These are phyloP conservation scores for Oscheius myriophilus DNA, from an alignment of 2,888 invertebrate genomes.

Conservation along the genomic window DNA sequence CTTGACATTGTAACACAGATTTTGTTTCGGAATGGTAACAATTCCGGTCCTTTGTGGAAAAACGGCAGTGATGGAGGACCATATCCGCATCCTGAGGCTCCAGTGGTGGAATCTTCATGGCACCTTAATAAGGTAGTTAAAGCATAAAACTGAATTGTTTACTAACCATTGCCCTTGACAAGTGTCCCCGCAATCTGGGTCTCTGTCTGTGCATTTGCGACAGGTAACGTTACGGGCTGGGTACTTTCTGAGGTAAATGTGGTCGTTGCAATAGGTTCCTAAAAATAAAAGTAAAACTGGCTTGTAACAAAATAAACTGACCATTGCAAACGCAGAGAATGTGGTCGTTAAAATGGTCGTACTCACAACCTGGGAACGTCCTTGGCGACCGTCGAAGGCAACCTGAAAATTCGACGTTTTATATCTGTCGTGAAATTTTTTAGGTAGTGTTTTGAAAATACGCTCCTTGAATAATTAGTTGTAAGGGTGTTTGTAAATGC, in stretches of 20 bases:
- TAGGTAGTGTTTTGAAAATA: background rate
- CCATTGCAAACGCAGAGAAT: slow-evolving; percentile 67
- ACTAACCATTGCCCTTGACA: slow-evolving; percentile 63
- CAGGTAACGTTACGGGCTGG: slow-evolving; percentile 58
- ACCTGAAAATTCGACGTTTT: slow-evolving; percentile 40
- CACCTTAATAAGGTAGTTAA: slow-evolving; percentile 60
- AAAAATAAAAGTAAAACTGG: background rate
- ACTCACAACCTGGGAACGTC: slow-evolving; percentile 65
- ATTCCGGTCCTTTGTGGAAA: slow-evolving; percentile 63
- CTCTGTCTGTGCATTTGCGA: slow-evolving; percentile 60
- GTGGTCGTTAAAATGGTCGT: slow-evolving; percentile 64
- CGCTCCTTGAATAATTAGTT: no score
- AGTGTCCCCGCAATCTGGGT: slow-evolving; percentile 66
- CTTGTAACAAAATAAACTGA: slow-evolving; percentile 12
- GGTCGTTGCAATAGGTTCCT: slow-evolving; percentile 68
- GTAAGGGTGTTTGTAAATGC: no score
- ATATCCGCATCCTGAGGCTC: slow-evolving; percentile 67
- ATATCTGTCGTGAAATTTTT: background rate
- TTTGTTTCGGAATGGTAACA: slow-evolving; percentile 59
- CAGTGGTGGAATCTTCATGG: slow-evolving; percentile 64
- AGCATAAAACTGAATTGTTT: no score
- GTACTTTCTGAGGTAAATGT: slow-evolving; percentile 49
- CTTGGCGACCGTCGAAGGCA: slow-evolving; percentile 64
- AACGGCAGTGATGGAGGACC: slow-evolving; percentile 69
- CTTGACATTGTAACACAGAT: slow-evolving; percentile 65